phyloP scores from a whole-genome alignment of 2,888 invertebrate genomes.

The Furcula furcula region DNA sequence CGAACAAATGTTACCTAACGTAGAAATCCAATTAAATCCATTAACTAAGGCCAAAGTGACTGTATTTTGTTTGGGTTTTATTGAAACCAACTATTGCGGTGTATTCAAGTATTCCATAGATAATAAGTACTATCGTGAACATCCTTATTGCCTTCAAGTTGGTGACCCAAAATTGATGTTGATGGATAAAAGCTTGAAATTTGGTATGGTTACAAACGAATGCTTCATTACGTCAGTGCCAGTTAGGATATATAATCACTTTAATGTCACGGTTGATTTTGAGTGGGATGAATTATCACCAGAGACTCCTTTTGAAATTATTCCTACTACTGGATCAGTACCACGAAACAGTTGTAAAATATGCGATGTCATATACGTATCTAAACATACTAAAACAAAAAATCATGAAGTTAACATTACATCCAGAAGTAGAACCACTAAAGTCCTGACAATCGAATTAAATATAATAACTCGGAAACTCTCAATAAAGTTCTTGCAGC shows the following conservation, averaged over 20 bases:
- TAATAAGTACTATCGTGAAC: conserved; percentile 49
- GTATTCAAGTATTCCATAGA: conserved; percentile 59
- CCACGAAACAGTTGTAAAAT: conserved; percentile 53
- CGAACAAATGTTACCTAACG: conserved; percentile 34
- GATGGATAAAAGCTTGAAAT: conserved; percentile 57
- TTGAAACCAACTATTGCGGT: conserved; percentile 45
- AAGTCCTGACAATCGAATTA: conserved; percentile 53
- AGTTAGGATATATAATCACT: conserved; percentile 58
- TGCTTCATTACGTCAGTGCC: conserved; percentile 62
- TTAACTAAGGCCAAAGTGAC: conserved; percentile 35
- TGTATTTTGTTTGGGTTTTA: conserved; percentile 48
- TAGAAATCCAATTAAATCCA: conserved; percentile 45
- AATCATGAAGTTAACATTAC: conserved; percentile 57
- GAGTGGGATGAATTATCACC: conserved; percentile 50
- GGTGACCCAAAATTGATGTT: conserved; percentile 51
- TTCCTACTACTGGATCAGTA: conserved; percentile 53
- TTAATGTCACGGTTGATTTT: conserved; percentile 56
- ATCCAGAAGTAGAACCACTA: conserved; percentile 35
- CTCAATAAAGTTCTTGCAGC: conserved; percentile 64
- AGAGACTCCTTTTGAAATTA: conserved; percentile 65
- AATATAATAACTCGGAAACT: conserved; percentile 61
- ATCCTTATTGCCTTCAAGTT: conserved; percentile 53
- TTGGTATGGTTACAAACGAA: conserved; percentile 72
- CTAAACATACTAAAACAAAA: conserved; percentile 62
- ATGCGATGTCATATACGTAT: conserved; percentile 57